Base-by-base conservation (phyloP, 2,797 vertebrate genomes). In the Aselliscus stoliczkanus region DNA sequence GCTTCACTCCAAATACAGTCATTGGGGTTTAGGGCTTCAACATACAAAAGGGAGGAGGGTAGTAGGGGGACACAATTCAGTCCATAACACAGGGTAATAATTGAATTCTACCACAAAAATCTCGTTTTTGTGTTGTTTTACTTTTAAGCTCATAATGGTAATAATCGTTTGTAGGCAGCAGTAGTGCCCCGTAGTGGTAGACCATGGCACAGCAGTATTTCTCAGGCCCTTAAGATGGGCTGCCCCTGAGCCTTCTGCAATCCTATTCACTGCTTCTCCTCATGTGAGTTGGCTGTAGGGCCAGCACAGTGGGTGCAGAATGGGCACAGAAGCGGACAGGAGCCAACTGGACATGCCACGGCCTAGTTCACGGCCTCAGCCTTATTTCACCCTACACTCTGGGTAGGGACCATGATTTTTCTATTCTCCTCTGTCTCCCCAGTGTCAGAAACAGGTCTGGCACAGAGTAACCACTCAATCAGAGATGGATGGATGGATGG, bases 311-410 rank as follows among this genome's bases (percentile, higher is more conserved):
- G 14, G n/a, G 7, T 27, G 10, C 58, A 58, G 21, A 64, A 8
- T 25, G 13, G 17, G 27, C 20, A 39, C 23, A 2, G 39, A 27
- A 70, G 34, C 47, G 83, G 64, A 50, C 0, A 10, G 42, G 18
- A n/a, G 13, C 42, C n/a, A 21, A 44, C 21, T 0, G 37, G 31
- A 47, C 4, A 29, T 3, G 9, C 23, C 5, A 20, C 1, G 1
- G 3, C 25, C 83, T 91, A 34, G 15, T 54, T 29, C 29, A 39
- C 9, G 47, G 29, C 56, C 25, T 80, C 37, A 5, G 27, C 34
- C 12, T 93, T 60, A 44, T 29, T 85, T 9, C 13, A n/a, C 27
- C 54, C 23, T 37, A n/a, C 5, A 12, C 37, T 89, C 58, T 89
- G 27, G 20, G n/a, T 3, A 54, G 21, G 15, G 67, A 12, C 11